Conservation (phyloP, 2,888 invertebrate species). For the Synanthedon formicaeformis region DNA sequence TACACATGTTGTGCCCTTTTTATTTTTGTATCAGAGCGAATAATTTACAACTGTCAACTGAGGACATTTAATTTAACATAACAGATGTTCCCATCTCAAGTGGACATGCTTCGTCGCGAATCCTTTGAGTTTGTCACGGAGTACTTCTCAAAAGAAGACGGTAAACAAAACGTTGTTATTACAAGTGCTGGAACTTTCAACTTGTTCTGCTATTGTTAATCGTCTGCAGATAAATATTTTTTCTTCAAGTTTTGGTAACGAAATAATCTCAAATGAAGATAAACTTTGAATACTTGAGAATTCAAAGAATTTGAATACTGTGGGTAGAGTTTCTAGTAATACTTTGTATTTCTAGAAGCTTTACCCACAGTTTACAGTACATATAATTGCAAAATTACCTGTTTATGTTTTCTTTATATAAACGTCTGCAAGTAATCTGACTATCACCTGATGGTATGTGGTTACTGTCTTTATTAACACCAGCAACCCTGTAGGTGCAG, state of each 20-base stretch:
- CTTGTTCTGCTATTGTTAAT: neutral
- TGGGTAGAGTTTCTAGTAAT: too few species aligned
- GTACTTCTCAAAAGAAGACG: conserved; percentile 43
- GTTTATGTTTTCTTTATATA: too few species aligned
- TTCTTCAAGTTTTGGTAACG: neutral
- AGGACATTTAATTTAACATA: conserved; percentile 56
- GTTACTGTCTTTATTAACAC: too few species aligned
- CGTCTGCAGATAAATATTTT: neutral
- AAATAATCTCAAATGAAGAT: conserved; percentile 3
- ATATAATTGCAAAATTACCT: too few species aligned
- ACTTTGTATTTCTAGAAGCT: too few species aligned
- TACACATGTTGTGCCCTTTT: neutral
- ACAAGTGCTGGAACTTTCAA: conserved; percentile 23
- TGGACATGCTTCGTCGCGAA: conserved; percentile 43
- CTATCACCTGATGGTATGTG: too few species aligned
- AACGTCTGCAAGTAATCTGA: too few species aligned
- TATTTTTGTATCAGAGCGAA: neutral
- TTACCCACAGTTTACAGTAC: too few species aligned
- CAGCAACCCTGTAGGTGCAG: too few species aligned
- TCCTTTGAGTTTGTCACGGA: conserved; percentile 55
- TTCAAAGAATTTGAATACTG: too few species aligned
- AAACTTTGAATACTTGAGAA: too few species aligned
- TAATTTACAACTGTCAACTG: neutral
- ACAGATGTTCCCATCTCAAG: conserved; percentile 49
- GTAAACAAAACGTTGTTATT: conserved; percentile 57